These are phyloP conservation scores for Coptodon rendalli DNA, from an alignment of 2,113 vertebrate genomes.

Conservation along the genomic window DNA sequence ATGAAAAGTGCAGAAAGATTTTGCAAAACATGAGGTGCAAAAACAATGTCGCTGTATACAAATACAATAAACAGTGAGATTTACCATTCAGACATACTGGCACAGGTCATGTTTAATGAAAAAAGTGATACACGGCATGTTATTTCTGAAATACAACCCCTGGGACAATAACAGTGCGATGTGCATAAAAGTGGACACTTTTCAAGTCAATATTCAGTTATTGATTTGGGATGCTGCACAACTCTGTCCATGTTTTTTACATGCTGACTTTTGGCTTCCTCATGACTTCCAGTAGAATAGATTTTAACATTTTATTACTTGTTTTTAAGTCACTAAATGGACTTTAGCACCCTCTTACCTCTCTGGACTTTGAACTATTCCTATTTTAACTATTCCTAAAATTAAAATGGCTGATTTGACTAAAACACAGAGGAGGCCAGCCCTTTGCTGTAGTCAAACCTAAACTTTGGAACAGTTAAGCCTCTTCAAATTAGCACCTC, in stretches of 20 bases:
- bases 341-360: background rate
- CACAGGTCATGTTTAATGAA: background rate
- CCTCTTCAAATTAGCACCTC: background rate
- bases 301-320: background rate
- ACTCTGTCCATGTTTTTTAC: background rate
- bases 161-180: background rate
- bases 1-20: background rate
- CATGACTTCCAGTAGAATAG: background rate
- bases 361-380: background rate
- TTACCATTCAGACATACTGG: background rate
- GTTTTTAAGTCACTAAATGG: background rate
- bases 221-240: background rate
- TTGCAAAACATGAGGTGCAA: background rate
- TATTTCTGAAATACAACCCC: background rate
- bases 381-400: background rate
- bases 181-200: background rate
- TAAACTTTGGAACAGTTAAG: background rate
- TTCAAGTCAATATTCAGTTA: background rate
- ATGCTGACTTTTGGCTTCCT: background rate
- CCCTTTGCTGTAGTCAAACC: background rate
- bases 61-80: background rate
- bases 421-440: background rate
- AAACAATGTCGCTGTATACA: background rate
- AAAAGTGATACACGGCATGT: background rate
- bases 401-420: background rate